phyloP scores from a whole-genome alignment of 2,888 invertebrate genomes.

The Eilema griseolum region DNA sequence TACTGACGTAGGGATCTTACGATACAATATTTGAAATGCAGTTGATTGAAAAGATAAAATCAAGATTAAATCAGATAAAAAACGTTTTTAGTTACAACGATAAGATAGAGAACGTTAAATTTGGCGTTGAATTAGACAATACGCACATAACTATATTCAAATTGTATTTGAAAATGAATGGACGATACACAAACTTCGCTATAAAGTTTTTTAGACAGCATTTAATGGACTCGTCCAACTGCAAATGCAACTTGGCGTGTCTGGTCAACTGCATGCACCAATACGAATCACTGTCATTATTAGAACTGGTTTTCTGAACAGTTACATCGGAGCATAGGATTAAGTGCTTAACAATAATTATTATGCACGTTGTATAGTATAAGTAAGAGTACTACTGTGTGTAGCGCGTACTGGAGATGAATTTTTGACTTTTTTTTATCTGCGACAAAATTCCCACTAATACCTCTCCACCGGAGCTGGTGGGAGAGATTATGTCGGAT shows the following conservation, averaged over 20 bases:
- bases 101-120: neutral
- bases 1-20: conserved; percentile 11
- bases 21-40: conserved; percentile 4
- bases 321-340: conserved; percentile 67
- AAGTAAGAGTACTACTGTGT: conserved; percentile 41
- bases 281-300: conserved; percentile 65
- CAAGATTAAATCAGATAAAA: neutral
- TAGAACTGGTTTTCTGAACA: conserved; percentile 62
- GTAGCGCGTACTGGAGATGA: neutral
- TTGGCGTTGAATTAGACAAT: neutral
- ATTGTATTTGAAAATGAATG: conserved; percentile 1
- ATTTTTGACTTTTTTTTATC: no score
- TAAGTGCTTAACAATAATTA: conserved; percentile 74
- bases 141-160: neutral
- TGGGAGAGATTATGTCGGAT: no score
- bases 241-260: conserved; percentile 37
- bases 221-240: conserved; percentile 15
- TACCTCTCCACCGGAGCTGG: no score
- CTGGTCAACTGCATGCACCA: conserved; percentile 47
- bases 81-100: neutral
- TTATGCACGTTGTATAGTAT: conserved; percentile 57
- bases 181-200: neutral
- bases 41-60: neutral
- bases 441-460: no score
- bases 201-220: neutral